Conservation (phyloP, 1,140 invertebrate genomes). For the Pseudomyrmex gracilis region DNA sequence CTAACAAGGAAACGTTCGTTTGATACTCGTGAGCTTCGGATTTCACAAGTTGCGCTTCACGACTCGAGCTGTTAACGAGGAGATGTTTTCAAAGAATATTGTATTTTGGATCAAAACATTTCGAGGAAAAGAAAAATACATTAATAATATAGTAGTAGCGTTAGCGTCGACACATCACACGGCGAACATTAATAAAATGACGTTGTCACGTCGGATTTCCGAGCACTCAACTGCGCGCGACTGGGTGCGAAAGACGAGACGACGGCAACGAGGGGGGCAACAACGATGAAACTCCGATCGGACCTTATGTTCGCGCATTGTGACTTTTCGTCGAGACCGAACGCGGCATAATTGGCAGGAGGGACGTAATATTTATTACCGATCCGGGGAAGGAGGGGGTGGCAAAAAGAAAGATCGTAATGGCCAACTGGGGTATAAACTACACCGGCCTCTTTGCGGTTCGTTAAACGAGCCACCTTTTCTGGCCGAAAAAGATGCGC, state of each 20-base stretch:
- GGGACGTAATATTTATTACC: slow-evolving; percentile 82
- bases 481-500: slow-evolving; percentile 8
- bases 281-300: slow-evolving; percentile 69
- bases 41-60: background rate
- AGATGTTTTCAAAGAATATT: background rate
- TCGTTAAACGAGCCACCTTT: slow-evolving; percentile 80
- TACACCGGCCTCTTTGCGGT: slow-evolving; percentile 83
- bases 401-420: slow-evolving; percentile 79
- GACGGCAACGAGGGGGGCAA: slow-evolving; percentile 7
- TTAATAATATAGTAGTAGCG: slow-evolving; percentile 13
- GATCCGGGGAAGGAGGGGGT: slow-evolving; percentile 51
- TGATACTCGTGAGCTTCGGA: slow-evolving; percentile 17
- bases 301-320: slow-evolving; percentile 82
- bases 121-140: no score
- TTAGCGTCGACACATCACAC: slow-evolving; percentile 69
- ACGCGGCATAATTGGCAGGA: slow-evolving; percentile 80
- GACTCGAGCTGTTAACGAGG: background rate
- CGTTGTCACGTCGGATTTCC: slow-evolving; percentile 76
- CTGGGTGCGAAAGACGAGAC: slow-evolving; percentile 12
- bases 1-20: slow-evolving; percentile 21
- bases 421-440: slow-evolving; percentile 82
- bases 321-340: slow-evolving; percentile 54
- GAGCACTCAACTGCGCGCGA: slow-evolving; percentile 57
- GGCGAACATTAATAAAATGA: slow-evolving; percentile 79
- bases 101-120: no score